These are phyloP conservation scores for Poeciliopsis presidionis DNA, from an alignment of 2,797 vertebrate genomes.

Conservation along the genomic window DNA sequence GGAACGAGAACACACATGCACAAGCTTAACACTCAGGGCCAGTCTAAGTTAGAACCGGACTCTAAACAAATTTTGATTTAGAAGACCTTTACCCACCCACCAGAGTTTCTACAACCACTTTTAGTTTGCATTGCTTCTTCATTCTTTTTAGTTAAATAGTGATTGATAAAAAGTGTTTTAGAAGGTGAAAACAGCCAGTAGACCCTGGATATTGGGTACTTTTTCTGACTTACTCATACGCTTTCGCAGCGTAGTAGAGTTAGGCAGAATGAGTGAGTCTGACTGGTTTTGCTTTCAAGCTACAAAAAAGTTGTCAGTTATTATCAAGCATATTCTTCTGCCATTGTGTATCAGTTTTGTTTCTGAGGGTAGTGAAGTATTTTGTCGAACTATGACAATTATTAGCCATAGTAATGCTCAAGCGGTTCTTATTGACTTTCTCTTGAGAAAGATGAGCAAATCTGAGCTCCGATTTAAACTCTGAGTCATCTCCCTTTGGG, in stretches of 20 bases:
- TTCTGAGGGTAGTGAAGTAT: not conserved
- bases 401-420: not conserved
- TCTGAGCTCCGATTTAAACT: not conserved
- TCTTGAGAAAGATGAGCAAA: not conserved
- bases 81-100: not conserved
- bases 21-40: not conserved
- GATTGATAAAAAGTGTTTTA: not conserved
- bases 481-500: not conserved
- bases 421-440: not conserved
- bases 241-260: not conserved
- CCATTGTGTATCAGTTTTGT: not conserved
- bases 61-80: not conserved
- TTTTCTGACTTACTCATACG: not conserved
- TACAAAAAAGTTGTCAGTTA: not conserved
- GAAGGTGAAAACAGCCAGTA: not conserved
- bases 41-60: not conserved
- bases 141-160: too few species aligned
- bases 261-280: not conserved
- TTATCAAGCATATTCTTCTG: not conserved
- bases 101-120: not conserved
- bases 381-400: not conserved
- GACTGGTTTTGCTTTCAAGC: not conserved
- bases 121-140: not conserved
- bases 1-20: constrained; percentile 19
- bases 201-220: not conserved